These are phyloP conservation scores for Nemapogon koenigi DNA, from an alignment of 2,888 invertebrate species.

Conservation along the genomic window DNA sequence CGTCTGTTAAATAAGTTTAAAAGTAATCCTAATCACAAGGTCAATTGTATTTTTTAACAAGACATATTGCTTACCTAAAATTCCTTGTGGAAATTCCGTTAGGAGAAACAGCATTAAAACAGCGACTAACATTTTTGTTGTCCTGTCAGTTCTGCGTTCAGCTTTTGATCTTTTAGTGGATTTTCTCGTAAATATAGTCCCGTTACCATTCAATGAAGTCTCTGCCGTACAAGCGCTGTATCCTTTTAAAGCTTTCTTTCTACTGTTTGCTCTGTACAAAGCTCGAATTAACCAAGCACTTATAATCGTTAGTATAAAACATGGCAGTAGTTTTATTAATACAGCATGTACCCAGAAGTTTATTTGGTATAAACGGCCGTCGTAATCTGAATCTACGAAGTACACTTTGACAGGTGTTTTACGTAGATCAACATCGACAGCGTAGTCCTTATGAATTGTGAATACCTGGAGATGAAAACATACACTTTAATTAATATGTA, in stretches of 20 bases:
- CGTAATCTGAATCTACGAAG: constrained; percentile 61
- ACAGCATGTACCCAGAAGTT: constrained; percentile 87
- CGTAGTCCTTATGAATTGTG: constrained; percentile 41
- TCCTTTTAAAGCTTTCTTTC: constrained; percentile 66
- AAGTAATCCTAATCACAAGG: not conserved
- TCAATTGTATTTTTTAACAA: not conserved
- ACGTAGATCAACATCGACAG: constrained; percentile 21
- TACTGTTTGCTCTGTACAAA: constrained; percentile 72
- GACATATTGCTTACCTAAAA: constrained; percentile 56
- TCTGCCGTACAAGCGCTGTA: constrained; percentile 47
- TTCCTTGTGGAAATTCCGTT: constrained; percentile 88
- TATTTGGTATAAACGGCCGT: constrained; percentile 67
- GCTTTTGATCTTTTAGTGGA: constrained; percentile 47
- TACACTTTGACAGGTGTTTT: constrained; percentile 41
- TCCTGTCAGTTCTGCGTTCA: constrained; percentile 70
- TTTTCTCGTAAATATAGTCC: constrained; percentile 45
- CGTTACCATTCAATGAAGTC: constrained; percentile 38
- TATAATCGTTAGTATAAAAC: constrained; percentile 76
- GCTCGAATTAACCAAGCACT: constrained; percentile 76
- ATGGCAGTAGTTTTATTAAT: constrained; percentile 81
- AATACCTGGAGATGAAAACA: constrained; percentile 34
- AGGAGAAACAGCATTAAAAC: constrained; percentile 85
- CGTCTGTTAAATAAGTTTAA: no score
- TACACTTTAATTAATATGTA: no score
- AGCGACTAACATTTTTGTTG: constrained; percentile 88